Conservation (phyloP, 1,140 invertebrate species). For the Cardiocondyla obscurior region DNA sequence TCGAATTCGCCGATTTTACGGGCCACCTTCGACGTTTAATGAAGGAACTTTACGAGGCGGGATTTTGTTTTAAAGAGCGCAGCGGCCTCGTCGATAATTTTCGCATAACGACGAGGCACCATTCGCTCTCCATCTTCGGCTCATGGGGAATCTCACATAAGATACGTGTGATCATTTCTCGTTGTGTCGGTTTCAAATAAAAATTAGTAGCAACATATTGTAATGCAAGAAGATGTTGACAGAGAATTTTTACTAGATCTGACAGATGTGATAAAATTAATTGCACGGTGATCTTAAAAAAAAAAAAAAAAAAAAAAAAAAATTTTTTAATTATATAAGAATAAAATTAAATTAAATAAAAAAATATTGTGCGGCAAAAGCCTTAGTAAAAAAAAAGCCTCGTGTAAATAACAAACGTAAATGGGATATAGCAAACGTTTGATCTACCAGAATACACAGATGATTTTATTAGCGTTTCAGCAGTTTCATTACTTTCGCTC, state of each 20-base stretch:
- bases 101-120: conserved; percentile 66
- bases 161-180: conserved; percentile 8
- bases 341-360: no score
- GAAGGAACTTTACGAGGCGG: conserved; percentile 82
- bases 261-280: no score
- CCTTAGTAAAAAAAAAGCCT: neutral
- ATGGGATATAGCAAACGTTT: neutral
- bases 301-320: neutral
- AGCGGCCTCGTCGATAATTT: conserved; percentile 79
- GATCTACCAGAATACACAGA: conserved; percentile 28
- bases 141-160: neutral
- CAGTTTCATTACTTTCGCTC: conserved; percentile 58
- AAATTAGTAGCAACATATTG: neutral
- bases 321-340: no score
- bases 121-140: neutral
- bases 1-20: conserved; percentile 83
- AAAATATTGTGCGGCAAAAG: neutral
- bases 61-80: conserved; percentile 82
- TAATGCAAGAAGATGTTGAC: neutral
- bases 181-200: conserved; percentile 33
- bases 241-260: neutral
- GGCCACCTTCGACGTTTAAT: conserved; percentile 83
- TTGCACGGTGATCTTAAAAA: neutral
- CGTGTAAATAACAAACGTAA: neutral
- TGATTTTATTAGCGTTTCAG: conserved; percentile 3